phyloP scores from a whole-genome alignment of 2,113 vertebrate genomes.

The Alosa alosa region DNA sequence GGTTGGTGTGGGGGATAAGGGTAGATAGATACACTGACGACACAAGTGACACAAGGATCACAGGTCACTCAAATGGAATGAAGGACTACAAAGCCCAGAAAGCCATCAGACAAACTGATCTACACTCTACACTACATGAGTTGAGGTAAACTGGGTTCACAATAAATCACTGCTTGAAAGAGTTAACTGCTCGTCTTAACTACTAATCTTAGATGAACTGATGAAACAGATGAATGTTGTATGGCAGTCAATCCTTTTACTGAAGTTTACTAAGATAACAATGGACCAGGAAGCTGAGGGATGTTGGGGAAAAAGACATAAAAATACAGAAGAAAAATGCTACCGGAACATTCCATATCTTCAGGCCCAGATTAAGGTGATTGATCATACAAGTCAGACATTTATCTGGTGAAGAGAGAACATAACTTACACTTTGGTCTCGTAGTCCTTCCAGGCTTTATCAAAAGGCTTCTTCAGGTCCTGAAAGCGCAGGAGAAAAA shows the following conservation, averaged over 20 bases:
- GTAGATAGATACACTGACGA: background rate
- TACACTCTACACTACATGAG: background rate
- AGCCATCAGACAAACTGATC: background rate
- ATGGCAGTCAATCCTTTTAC: background rate
- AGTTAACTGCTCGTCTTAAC: background rate
- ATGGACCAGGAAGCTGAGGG: background rate
- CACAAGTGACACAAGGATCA: background rate
- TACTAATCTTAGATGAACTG: background rate
- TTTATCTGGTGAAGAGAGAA: background rate
- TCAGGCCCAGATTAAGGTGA: background rate
- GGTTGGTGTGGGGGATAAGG: background rate
- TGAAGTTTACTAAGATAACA: background rate
- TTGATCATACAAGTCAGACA: background rate
- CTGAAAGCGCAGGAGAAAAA: background rate
- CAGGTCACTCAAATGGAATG: background rate
- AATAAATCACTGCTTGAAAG: background rate
- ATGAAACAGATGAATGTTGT: background rate
- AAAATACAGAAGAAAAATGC: too few species aligned
- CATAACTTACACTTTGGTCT: slow-evolving; percentile 3
- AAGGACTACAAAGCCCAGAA: background rate
- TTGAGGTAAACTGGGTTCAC: background rate
- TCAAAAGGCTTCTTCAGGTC: slow-evolving; percentile 6
- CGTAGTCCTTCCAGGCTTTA: slow-evolving; percentile 2
- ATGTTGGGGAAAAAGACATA: background rate
- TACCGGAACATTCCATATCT: background rate